Evolutionary conservation across 2,888 invertebrate genomes (phyloP), one percentile per base, ranked within the genome.

Genomic region (Lithophane ornitopus): DNA sequence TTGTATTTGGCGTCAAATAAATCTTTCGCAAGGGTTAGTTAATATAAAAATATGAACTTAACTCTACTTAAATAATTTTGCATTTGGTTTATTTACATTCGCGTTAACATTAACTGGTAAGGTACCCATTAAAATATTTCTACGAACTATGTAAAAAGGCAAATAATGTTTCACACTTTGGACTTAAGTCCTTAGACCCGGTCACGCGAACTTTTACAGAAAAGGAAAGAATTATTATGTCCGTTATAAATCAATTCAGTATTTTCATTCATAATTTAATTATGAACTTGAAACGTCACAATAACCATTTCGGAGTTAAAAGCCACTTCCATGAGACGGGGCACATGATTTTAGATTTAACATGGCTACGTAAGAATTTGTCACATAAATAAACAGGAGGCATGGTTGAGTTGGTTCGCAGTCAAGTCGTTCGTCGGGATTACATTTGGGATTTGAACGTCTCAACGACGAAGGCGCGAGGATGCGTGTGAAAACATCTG

Each of bases 311-410:
- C 28, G 28, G 14, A 66, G 56, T 59, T 62, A 71, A 90, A 91
- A 92, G 84, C 89, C 87, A 88, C 88, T 91, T 90, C 87, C 87
- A 86, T 85, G 88, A 91, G 90, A 92, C 90, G 91, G 90, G 93
- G 90, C 91, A 92, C 91, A 92, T 93, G 94, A 94, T 93, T 94
- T 93, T 88, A 89, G 93, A 93, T 94, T 93, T 94, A 94, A 92
- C 91, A 91, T 89, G 93, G 91, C 93, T 94, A 92, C 91, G 94
- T 93, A 92, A 93, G 94, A 96, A 95, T 95, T 95, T 95, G 95
- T 95, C 95, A 94, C 95, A 94, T 95, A 96, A 96, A 95, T 96
- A 96, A 96, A 95, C 95, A 94, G 93, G 92, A 92, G 92, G 87
- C 90, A 93, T 93, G 95, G 93, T 94, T 91, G 94, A 95, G 94